Evolutionary conservation across 2,113 vertebrate species (phyloP), one percentile per base, ranked within the genome.

Genomic region (Nannobrachium achirus): DNA sequence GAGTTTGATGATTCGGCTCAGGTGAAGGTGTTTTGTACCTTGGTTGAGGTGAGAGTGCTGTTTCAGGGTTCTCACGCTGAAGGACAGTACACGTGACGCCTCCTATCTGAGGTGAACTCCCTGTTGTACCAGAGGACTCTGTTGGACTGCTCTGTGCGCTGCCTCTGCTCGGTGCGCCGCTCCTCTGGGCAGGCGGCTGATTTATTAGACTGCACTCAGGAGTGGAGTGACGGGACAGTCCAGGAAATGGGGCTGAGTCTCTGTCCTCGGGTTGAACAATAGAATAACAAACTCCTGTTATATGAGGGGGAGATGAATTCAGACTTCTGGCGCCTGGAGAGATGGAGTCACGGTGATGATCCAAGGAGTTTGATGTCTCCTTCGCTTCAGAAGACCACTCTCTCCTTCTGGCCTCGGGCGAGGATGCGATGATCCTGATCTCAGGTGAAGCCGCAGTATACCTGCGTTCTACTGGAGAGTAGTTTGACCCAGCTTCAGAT

Each of bases 401-500:
- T 71, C 55, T 81, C 16, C 67, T 80, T 9, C 15, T 53, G 46
- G 69, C 14, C 40, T 85, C 81, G 38, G 90, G 86, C 39, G 87
- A 90, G 6, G 85, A 88, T 55, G 78, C 64, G 66, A 71, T 89
- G 18, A 89, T 84, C 48, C 83, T 84, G 58, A 90, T 89, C 66
- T 89, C 86, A 70, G 89, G 89, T 66, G 90, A 90, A 9, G 73
- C 70, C 13, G 81, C 67, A 33, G 73, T 82, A 51, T 75, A 25
- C 59, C 71, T 75, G n/a, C 67, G 10, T 10, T 88, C 69, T n/a
- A 53, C 10, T 25, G 77, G 72, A 25, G 78, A 82, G 55, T 53
- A 63, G 45, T 14, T 59, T 9, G 71, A 73, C 0, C 10, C 53
- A 40, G 60, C 44, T 58, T 48, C 80, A 55, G 81, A 77, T 40